Percentiles rank a stretch among this genome's conserved stretches.
phyloP scores from a whole-genome alignment of 2,113 vertebrate genomes.

The Martes martes region DNA sequence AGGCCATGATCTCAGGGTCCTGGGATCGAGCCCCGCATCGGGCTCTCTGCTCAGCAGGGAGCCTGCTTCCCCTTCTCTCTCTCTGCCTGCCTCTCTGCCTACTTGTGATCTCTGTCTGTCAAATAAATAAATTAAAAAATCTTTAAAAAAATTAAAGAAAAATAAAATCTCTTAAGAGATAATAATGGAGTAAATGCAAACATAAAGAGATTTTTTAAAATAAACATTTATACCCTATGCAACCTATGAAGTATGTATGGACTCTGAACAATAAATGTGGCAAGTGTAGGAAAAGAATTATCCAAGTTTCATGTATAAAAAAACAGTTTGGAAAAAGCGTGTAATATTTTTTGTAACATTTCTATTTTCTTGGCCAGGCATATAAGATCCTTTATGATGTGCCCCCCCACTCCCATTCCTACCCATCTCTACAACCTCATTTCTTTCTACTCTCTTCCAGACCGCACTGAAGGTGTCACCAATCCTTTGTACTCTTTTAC shows the following conservation, averaged over 20 bases:
- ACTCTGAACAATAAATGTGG: neutral
- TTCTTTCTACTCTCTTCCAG: neutral
- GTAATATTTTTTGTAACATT: neutral
- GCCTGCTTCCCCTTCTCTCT: too few species aligned
- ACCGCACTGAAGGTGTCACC: neutral
- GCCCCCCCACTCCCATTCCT: rapidly evolving
- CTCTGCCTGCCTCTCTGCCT: too few species aligned
- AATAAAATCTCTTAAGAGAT: neutral
- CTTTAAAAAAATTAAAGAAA: too few species aligned
- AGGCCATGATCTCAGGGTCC: too few species aligned
- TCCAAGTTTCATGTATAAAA: neutral
- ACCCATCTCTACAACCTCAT: neutral
- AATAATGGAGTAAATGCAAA: neutral
- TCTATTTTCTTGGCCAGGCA: neutral
- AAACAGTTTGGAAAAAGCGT: neutral
- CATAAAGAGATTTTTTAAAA: neutral
- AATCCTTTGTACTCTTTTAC: neutral
- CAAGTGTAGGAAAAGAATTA: neutral
- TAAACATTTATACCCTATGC: neutral
- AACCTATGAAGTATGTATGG: neutral
- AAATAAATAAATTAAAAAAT: too few species aligned
- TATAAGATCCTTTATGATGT: neutral
- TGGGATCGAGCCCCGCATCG: too few species aligned
- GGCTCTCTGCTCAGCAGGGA: too few species aligned
- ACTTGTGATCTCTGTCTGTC: too few species aligned